Conservation (phyloP, 2,888 invertebrate genomes). For the Acanthoscelides obtectus region DNA sequence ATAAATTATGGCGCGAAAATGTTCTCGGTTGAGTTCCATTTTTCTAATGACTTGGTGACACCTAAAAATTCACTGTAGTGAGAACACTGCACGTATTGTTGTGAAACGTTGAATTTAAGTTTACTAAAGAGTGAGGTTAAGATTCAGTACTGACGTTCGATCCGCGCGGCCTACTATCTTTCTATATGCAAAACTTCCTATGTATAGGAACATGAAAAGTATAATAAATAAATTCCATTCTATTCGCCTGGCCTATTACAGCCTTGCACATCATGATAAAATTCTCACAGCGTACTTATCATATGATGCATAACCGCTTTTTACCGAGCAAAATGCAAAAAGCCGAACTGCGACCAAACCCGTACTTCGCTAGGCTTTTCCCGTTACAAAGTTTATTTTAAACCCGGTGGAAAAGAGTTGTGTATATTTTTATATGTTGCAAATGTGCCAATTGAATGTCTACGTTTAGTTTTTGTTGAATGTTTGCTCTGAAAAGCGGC, state of each 20-base stretch:
- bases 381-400: conserved; percentile 7
- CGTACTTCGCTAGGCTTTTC: background rate
- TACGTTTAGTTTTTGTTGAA: conserved; percentile 26
- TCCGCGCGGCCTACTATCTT: too few relatives aligned
- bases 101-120: too few relatives aligned
- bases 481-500: conserved; percentile 15
- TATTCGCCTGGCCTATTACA: background rate
- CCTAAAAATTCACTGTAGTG: too few relatives aligned
- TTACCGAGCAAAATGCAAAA: background rate
- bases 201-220: too few relatives aligned
- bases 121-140: too few relatives aligned
- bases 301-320: background rate
- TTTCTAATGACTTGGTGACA: too few relatives aligned
- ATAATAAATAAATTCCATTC: too few relatives aligned
- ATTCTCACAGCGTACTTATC: background rate
- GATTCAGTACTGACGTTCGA: too few relatives aligned
- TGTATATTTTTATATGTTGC: conserved; percentile 29
- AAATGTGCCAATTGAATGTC: conserved; percentile 25
- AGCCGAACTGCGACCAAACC: background rate
- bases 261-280: background rate
- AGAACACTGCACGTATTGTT: too few relatives aligned
- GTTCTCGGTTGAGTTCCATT: too few relatives aligned
- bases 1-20: too few relatives aligned
- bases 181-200: too few relatives aligned
- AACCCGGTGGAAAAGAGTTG: conserved; percentile 1